Base-by-base conservation (phyloP, 2,113 vertebrate genomes). In the Myotis brandtii region DNA sequence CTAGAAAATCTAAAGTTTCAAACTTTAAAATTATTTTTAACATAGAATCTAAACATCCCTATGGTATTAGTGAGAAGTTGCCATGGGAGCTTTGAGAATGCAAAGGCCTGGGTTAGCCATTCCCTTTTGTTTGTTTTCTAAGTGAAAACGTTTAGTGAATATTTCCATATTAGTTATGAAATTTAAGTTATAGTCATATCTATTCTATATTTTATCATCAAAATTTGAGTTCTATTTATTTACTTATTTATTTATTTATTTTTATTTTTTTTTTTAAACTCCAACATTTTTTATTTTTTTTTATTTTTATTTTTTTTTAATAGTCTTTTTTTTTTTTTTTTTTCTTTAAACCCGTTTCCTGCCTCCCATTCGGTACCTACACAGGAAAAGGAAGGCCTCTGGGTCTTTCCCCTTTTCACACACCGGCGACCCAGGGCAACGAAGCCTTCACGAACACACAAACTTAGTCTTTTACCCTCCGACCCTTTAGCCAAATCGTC, bases 331-430 rank as follows among this genome's bases (percentile, higher is more conserved):
- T 62, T 25, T 21, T 80, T 56, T 54, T 59, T 1, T 59, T 81
- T 17, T 18, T 72, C 86, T 56, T 79, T 50, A 6, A 95, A 48
- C 94, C 67, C 72, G 77, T 75, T 98, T 97, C 97, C 97, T 98
- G 97, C 83, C 96, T 96, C 69, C 82, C 32, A 48, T 89, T 89
- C n/a, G 40, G 73, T 85, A 84, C 34, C 95, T 40, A 37, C 30
- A 96, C 96, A 97, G 97, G 97, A 98, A 98, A 95, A 97, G 90
- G 84, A 97, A 97, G 97, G 97, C 95, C 97, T 89, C 86, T 21
- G 2, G 67, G 66, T 87, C 48, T 94, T 92, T 23, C 67, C 77
- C 40, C 54, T 95, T 87, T 87, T 76, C 4, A 54, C 32, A 93
- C 32, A 77, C 27, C 16, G 27, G 73, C 14, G 16, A 77, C 37